These are phyloP conservation scores for Odontamblyopus rebecca DNA, from an alignment of 2,797 vertebrate species.

Conservation along the genomic window DNA sequence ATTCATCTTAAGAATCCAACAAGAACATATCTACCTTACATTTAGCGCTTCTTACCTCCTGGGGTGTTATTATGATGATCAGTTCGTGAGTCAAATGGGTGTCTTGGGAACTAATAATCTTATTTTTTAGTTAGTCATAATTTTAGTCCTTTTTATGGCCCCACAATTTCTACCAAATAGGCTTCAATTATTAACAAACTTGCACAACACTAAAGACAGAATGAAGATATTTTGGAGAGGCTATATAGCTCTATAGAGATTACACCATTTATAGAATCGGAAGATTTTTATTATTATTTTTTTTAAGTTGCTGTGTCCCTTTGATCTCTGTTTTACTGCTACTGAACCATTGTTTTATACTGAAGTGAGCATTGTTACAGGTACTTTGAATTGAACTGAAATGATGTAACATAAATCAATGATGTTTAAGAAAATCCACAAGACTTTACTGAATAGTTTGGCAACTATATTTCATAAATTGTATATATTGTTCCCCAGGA, in stretches of 20 bases:
- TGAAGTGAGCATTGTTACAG: constrained; percentile 11
- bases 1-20: not conserved
- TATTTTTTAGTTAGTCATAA: too few species aligned
- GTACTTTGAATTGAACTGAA: not conserved
- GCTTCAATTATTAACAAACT: not conserved
- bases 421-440: not conserved
- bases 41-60: not conserved
- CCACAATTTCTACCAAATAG: not conserved
- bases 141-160: not conserved
- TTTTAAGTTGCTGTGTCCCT: not conserved
- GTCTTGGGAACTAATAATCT: not conserved
- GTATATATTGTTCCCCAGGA: constrained; percentile 9
- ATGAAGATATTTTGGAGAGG: not conserved
- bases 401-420: not conserved
- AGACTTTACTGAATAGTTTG: not conserved
- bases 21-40: not conserved
- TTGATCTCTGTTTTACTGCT: not conserved
- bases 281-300: not conserved
- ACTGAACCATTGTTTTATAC: constrained; percentile 9
- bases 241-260: not conserved
- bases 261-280: not conserved
- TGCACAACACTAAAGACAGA: not conserved
- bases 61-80: not conserved
- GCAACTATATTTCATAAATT: not conserved
- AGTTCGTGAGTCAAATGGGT: not conserved